Evolutionary conservation across 2,113 vertebrate genomes (phyloP).

Genomic region (Tragelaphus buxtoni): DNA sequence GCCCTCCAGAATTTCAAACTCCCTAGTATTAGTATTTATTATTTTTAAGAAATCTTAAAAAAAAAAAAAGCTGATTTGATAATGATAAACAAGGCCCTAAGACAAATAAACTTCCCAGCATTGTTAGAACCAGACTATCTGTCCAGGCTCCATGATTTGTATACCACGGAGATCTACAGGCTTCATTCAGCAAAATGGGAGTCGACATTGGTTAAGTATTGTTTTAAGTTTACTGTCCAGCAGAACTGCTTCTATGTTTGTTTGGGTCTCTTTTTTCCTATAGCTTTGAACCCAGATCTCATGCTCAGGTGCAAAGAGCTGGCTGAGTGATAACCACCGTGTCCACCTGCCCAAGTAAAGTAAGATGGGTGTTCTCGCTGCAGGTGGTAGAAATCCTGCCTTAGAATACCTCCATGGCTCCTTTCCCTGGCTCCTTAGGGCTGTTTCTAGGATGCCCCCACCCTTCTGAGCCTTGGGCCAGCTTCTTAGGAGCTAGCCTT

Average conservation of each 20-base stretch:
- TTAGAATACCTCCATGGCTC: not conserved
- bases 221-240: not conserved
- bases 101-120: not conserved
- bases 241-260: not conserved
- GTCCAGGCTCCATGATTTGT: not conserved
- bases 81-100: not conserved
- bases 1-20: not conserved
- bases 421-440: not conserved
- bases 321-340: not conserved
- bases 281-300: not conserved
- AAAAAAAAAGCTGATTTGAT: not conserved
- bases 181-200: not conserved
- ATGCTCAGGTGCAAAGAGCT: conserved; percentile 22
- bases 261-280: not conserved
- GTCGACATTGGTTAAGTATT: not conserved
- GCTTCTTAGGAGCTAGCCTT: conserved; percentile 69
- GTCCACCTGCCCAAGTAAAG: not conserved
- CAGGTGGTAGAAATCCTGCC: not conserved
- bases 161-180: not conserved
- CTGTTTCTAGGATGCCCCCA: conserved; percentile 31
- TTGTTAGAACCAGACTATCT: not conserved
- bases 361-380: not conserved
- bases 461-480: not conserved
- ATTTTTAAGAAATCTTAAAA: not conserved
- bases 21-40: not conserved